Evolutionary conservation across 2,888 invertebrate species (phyloP).

Genomic region (Congeria kusceri): DNA sequence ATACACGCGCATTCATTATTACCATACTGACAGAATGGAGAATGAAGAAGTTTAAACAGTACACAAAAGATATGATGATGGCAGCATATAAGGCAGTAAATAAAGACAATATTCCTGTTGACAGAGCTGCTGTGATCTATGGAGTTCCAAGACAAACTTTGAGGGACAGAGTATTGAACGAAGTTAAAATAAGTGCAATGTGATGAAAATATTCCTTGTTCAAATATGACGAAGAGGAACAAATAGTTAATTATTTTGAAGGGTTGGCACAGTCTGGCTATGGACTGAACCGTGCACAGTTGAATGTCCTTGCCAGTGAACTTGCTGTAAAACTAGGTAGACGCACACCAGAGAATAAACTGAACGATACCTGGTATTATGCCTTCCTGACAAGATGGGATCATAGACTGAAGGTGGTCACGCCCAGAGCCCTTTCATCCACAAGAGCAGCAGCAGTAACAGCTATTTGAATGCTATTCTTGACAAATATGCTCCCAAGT

Average conservation of each 20-base stretch:
- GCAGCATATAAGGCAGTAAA: slow-evolving; percentile 7
- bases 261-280: neutral
- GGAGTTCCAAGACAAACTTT: slow-evolving; percentile 17
- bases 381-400: slow-evolving; percentile 12
- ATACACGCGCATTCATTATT: too few relatives aligned
- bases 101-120: neutral
- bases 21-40: too few relatives aligned
- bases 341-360: neutral
- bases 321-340: slow-evolving; percentile 1
- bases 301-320: neutral
- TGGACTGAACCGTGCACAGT: neutral
- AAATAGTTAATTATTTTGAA: slow-evolving; percentile 1
- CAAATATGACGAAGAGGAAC: slow-evolving; percentile 2
- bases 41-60: neutral
- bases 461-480: neutral
- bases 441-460: slow-evolving; percentile 1
- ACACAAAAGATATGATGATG: neutral
- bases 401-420: neutral
- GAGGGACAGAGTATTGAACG: neutral
- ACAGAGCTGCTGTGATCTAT: slow-evolving; percentile 12
- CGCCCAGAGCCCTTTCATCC: slow-evolving; percentile 1
- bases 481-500: neutral
- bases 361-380: slow-evolving; percentile 18
- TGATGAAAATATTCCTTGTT: slow-evolving; percentile 12
- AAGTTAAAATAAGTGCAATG: neutral